Evolutionary conservation across 2,888 invertebrate genomes (phyloP).

Genomic region (Neria commutata): DNA sequence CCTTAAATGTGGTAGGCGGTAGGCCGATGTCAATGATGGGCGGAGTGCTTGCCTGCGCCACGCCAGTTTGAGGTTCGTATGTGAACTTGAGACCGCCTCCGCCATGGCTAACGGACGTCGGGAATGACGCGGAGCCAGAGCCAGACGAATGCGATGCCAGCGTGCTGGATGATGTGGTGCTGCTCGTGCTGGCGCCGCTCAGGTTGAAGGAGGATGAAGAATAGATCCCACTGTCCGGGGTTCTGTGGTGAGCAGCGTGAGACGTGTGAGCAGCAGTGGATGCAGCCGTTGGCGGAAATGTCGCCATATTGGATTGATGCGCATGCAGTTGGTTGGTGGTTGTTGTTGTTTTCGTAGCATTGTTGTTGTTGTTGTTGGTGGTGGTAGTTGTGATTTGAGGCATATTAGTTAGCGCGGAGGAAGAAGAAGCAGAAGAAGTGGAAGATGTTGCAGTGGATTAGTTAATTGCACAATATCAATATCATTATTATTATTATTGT

Average conservation of each 20-base stretch:
- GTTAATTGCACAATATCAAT: constrained; percentile 55
- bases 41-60: constrained; percentile 26
- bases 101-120: constrained; percentile 31
- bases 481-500: constrained; percentile 39
- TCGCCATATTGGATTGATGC: constrained; percentile 22
- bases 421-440: constrained; percentile 34
- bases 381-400: constrained; percentile 23
- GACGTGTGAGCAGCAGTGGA: constrained; percentile 13
- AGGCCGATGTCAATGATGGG: constrained; percentile 44
- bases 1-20: constrained; percentile 64
- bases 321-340: too few species aligned
- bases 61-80: constrained; percentile 63
- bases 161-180: constrained; percentile 22
- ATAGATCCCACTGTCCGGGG: constrained; percentile 55
- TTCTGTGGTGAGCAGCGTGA: constrained; percentile 44
- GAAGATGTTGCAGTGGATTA: constrained; percentile 37
- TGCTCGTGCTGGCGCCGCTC: constrained; percentile 33
- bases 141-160: constrained; percentile 31
- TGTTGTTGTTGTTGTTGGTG: constrained; percentile 26
- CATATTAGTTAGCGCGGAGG: constrained; percentile 22
- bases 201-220: constrained; percentile 34
- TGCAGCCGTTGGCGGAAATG: constrained; percentile 24
- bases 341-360: constrained; percentile 31
- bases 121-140: constrained; percentile 34
- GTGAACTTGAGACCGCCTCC: constrained; percentile 64